A percentile compares a stretch with the other conserved stretches of the same genome.
Evolutionary conservation across 2,113 vertebrate species (phyloP).

Genomic region (Camelus dromedarius): DNA sequence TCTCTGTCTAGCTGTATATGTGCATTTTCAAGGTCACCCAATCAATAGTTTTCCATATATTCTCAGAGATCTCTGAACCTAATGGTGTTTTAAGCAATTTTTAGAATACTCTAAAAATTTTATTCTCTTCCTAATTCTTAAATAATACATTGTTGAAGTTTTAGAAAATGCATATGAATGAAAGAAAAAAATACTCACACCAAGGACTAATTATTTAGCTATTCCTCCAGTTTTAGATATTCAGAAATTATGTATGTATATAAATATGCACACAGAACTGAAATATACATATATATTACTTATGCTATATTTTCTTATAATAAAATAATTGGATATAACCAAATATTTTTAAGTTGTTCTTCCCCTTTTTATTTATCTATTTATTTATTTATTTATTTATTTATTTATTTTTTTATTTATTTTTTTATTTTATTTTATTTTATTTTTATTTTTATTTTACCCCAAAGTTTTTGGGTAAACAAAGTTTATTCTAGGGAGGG

Average conservation of each 20-base stretch:
- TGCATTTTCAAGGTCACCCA: background rate
- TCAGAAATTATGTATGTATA: background rate
- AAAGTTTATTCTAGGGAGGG: no score
- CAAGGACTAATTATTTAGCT: background rate
- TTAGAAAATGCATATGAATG: background rate
- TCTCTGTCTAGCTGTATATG: background rate
- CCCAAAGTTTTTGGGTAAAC: no score
- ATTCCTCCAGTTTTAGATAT: background rate
- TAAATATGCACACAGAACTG: background rate
- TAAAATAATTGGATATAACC: constrained; percentile 28
- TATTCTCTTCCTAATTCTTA: background rate
- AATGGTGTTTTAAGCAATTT: background rate
- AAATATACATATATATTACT: background rate
- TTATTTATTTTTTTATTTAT: no score
- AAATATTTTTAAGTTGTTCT: constrained; percentile 11
- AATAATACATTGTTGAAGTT: background rate
- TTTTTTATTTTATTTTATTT: no score
- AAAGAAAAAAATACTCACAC: background rate
- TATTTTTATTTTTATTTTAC: no score
- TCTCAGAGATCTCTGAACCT: background rate
- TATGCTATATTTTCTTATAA: background rate
- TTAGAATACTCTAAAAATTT: background rate
- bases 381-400: no score
- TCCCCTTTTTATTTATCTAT: background rate
- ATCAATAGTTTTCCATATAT: background rate